These are phyloP conservation scores for Hassar affinis DNA, from an alignment of 2,113 vertebrate species.

Conservation along the genomic window DNA sequence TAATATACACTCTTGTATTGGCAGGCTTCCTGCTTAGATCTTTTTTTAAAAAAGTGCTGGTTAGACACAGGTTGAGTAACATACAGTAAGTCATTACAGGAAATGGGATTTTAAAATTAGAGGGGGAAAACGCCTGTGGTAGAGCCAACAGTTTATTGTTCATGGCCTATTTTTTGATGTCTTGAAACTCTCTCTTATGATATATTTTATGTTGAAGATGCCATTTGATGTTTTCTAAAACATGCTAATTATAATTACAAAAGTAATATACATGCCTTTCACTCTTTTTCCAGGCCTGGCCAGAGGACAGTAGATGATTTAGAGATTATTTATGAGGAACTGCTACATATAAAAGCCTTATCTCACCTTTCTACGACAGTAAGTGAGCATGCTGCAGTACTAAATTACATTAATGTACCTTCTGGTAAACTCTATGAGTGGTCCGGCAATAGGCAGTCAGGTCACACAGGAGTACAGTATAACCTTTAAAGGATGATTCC, in stretches of 20 bases:
- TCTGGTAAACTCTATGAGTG: not conserved
- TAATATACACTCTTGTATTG: slow-evolving; percentile 2
- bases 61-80: slow-evolving; percentile 10
- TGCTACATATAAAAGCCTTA: slow-evolving; percentile 97
- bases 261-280: not conserved
- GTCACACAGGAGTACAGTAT: not conserved
- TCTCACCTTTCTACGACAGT: slow-evolving; percentile 96
- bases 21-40: not conserved
- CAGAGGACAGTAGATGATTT: slow-evolving; percentile 92
- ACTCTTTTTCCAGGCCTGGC: slow-evolving; percentile 75
- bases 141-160: not conserved
- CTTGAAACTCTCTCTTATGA: not conserved
- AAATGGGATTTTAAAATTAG: slow-evolving; percentile 1
- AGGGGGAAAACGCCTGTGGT: not conserved
- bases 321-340: slow-evolving; percentile 96
- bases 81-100: slow-evolving; percentile 2
- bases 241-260: not conserved
- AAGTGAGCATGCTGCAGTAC: slow-evolving; percentile 60
- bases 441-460: not conserved
- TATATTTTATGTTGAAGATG: not conserved
- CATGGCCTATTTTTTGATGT: not conserved
- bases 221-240: not conserved
- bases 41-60: slow-evolving; percentile 21
- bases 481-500: not conserved
- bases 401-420: not conserved